Percentiles rank a stretch among this genome's conserved stretches.
Evolutionary conservation across 2,797 vertebrate genomes (phyloP).

Genomic region (Chloroceryle amazona): DNA sequence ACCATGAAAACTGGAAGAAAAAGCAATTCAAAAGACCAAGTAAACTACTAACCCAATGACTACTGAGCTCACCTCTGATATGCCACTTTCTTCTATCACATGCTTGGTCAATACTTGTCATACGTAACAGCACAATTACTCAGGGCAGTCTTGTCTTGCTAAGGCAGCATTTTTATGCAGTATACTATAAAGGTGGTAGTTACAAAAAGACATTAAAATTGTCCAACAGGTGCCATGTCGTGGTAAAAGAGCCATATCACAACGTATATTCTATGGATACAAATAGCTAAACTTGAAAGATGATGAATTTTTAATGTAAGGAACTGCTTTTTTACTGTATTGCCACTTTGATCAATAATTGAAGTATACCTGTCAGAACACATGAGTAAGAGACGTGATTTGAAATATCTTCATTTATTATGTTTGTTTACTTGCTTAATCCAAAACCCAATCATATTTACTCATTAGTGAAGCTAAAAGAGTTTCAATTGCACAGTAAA

Average conservation of each 20-base stretch:
- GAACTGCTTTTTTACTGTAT: constrained; percentile 7
- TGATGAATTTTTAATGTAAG: constrained; percentile 23
- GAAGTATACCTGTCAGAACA: constrained; percentile 8
- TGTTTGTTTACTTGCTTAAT: constrained; percentile 42
- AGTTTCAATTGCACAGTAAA: constrained; percentile 40
- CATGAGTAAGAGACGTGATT: background rate
- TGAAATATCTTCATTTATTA: background rate
- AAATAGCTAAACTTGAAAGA: background rate
- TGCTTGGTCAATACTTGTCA: background rate
- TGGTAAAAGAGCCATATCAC: background rate
- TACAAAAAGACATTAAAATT: background rate
- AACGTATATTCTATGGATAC: background rate
- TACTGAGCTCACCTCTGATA: background rate
- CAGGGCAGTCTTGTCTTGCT: background rate
- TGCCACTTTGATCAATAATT: constrained; percentile 32
- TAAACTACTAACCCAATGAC: background rate
- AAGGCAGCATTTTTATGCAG: background rate
- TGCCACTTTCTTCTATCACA: background rate
- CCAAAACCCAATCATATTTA: constrained; percentile 30
- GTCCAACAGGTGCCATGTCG: background rate
- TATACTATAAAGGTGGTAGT: background rate
- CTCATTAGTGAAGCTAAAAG: constrained; percentile 15
- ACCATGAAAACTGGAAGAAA: background rate
- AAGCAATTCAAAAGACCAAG: background rate
- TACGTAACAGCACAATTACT: background rate